phyloP scores from a whole-genome alignment of 2,113 vertebrate genomes.

The Psophia crepitans region DNA sequence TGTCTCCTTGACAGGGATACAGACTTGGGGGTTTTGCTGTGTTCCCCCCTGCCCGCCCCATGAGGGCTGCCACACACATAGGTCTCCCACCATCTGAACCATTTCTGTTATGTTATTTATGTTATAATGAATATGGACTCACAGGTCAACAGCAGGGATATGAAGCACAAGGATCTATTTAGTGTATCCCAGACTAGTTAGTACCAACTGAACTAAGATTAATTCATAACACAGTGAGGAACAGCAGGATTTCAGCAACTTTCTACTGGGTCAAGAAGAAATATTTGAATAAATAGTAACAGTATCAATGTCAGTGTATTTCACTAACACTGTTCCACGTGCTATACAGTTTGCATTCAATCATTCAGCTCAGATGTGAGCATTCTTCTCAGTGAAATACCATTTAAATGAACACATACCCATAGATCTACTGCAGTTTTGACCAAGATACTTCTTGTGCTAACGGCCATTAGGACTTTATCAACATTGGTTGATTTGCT shows the following conservation, averaged over 20 bases:
- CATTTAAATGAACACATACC: not conserved
- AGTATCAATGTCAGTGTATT: not conserved
- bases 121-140: not conserved
- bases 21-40: not conserved
- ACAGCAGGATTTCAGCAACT: not conserved
- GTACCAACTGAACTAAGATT: not conserved
- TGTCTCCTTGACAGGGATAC: not conserved
- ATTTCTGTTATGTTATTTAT: not conserved
- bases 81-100: not conserved
- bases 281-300: not conserved
- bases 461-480: not conserved
- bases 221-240: not conserved
- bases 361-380: not conserved
- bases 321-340: not conserved
- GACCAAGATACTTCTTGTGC: not conserved
- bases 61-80: not conserved
- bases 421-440: rapidly evolving
- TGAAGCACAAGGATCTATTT: not conserved
- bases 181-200: not conserved
- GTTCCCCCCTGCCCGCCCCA: not conserved
- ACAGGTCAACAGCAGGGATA: not conserved
- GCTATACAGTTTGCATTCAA: not conserved
- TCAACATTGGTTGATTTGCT: rapidly evolving
- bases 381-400: not conserved
- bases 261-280: not conserved